These are phyloP conservation scores for Bombus waltoni DNA, from an alignment of 1,140 invertebrate species.

Conservation along the genomic window DNA sequence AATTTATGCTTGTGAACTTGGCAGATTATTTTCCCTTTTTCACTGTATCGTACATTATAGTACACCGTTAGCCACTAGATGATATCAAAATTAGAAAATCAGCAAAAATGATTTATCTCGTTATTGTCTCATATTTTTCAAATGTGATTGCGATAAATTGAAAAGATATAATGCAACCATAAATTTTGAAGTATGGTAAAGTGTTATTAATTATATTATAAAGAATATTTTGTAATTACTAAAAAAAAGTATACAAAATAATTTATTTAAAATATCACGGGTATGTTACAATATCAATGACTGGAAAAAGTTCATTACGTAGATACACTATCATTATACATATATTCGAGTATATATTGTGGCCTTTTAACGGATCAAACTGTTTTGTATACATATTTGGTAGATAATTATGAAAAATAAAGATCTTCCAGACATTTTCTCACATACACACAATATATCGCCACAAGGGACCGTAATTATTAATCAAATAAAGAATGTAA, in stretches of 20 bases:
- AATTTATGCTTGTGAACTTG: neutral
- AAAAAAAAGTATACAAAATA: neutral
- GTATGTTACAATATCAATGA: neutral
- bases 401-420: conserved; percentile 3
- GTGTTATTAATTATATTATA: neutral
- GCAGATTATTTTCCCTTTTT: neutral
- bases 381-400: neutral
- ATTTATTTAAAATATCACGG: neutral
- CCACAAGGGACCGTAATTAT: neutral
- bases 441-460: neutral
- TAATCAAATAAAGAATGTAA: neutral
- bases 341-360: neutral
- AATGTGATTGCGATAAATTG: neutral
- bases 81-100: neutral
- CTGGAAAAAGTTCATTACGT: neutral
- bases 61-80: too few species aligned
- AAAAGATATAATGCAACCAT: neutral
- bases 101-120: neutral
- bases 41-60: neutral
- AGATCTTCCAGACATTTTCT: neutral
- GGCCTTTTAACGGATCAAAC: neutral
- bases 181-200: neutral
- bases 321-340: neutral
- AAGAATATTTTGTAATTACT: neutral
- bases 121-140: neutral